These are phyloP conservation scores for Cyanistes caeruleus DNA, from an alignment of 2,113 vertebrate genomes.

Conservation along the genomic window DNA sequence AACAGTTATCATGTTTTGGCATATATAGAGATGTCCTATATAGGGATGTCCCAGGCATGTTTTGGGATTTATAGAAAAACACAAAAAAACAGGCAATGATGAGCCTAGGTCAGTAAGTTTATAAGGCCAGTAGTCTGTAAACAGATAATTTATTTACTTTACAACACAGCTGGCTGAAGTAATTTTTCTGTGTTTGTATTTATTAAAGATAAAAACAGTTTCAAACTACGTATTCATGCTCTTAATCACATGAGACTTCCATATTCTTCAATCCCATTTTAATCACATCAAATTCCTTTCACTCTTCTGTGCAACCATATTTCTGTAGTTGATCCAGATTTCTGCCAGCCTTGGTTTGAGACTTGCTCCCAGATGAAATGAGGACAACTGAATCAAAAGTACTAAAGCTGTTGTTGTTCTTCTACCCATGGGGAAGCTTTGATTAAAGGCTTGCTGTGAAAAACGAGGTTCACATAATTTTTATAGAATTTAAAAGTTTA, in stretches of 20 bases:
- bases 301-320: accelerated
- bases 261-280: neutral
- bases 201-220: neutral
- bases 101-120: neutral
- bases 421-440: neutral
- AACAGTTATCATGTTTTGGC: neutral
- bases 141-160: neutral
- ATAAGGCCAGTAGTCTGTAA: neutral
- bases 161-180: neutral
- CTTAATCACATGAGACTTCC: neutral
- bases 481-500: no score
- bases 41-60: no score
- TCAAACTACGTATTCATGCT: neutral
- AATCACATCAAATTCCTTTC: neutral
- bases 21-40: no score
- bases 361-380: neutral
- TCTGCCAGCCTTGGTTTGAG: neutral
- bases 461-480: no score
- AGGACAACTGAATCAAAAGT: neutral
- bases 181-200: neutral
- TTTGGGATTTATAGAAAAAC: neutral
- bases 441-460: neutral
- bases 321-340: no score
- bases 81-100: neutral
- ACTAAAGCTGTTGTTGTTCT: neutral